These are phyloP conservation scores for Caenorhabditis macrosperma DNA, from an alignment of 2,888 invertebrate genomes.

Conservation along the genomic window DNA sequence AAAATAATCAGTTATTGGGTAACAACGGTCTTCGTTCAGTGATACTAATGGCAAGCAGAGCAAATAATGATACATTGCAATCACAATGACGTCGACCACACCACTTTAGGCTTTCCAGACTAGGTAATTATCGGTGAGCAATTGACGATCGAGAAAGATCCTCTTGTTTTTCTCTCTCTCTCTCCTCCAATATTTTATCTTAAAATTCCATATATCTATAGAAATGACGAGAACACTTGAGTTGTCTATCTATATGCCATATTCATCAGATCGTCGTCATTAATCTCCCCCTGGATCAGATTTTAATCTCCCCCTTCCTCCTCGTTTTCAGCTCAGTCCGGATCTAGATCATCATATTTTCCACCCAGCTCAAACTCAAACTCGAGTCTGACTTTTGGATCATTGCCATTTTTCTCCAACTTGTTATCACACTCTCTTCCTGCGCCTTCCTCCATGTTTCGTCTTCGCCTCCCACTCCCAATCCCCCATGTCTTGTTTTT, in stretches of 20 bases:
- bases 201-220: background rate
- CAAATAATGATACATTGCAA: constrained; percentile 39
- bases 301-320: constrained; percentile 23
- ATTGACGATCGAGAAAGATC: background rate
- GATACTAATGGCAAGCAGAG: constrained; percentile 34
- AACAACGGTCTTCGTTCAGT: constrained; percentile 17
- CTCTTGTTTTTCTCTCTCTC: background rate
- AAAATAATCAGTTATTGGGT: constrained; percentile 4
- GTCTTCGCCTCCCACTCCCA: background rate
- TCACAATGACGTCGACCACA: constrained; percentile 32
- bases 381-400: background rate
- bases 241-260: background rate
- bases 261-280: constrained; percentile 17
- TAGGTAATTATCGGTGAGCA: background rate
- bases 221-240: constrained; percentile 9
- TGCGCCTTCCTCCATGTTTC: background rate
- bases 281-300: background rate
- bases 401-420: background rate
- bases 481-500: background rate
- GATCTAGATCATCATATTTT: background rate
- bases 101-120: background rate
- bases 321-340: background rate
- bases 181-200: background rate
- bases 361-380: constrained; percentile 13
- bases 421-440: background rate